Percentiles rank a stretch among this genome's conserved stretches.
These are phyloP conservation scores for Oreotrochilus melanogaster DNA, from an alignment of 2,113 vertebrate genomes.

Conservation along the genomic window DNA sequence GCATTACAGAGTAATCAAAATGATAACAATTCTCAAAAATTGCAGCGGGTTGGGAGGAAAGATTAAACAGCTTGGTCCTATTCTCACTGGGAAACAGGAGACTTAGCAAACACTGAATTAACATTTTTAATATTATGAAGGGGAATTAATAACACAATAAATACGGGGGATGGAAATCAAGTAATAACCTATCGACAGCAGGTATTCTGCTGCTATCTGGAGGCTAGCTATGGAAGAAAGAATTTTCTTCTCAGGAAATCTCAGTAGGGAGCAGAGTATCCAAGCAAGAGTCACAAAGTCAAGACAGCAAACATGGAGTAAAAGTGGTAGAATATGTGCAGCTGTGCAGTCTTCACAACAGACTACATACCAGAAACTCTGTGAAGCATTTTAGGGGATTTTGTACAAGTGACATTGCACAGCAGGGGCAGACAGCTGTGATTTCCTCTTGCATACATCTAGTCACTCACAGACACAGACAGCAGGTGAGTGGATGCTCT, in stretches of 20 bases:
- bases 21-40: constrained; percentile 62
- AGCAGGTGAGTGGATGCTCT: rapidly evolving
- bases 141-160: constrained; percentile 64
- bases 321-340: rapidly evolving
- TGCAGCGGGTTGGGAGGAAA: not conserved
- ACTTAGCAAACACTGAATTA: constrained; percentile 65
- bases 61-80: constrained; percentile 69
- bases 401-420: not conserved
- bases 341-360: not conserved
- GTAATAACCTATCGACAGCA: not conserved
- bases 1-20: constrained; percentile 61
- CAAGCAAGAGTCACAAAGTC: not conserved
- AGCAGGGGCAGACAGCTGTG: not conserved
- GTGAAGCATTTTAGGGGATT: not conserved
- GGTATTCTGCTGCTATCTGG: constrained; percentile 54
- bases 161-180: not conserved
- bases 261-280: not conserved
- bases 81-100: constrained; percentile 39
- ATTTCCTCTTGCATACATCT: not conserved
- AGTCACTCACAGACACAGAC: not conserved
- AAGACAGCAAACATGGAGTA: not conserved
- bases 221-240: not conserved
- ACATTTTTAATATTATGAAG: constrained; percentile 71
- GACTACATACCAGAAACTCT: not conserved
- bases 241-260: not conserved